phyloP scores from a whole-genome alignment of 1,140 invertebrate genomes.

The Theocolax elegans region DNA sequence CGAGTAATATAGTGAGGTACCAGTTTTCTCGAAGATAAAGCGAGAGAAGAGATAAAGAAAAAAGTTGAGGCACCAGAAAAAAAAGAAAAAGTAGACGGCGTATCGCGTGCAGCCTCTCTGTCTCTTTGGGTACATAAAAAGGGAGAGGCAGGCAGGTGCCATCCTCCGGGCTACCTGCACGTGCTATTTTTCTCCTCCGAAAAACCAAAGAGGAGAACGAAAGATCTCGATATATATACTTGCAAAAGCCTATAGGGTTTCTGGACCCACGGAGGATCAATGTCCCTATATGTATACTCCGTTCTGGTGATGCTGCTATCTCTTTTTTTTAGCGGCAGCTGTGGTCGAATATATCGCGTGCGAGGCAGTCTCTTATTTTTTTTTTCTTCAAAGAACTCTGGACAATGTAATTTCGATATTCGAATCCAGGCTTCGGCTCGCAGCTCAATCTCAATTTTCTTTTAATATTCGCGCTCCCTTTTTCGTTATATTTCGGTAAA shows the following conservation, averaged over 20 bases:
- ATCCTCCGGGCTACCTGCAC: slow-evolving; percentile 42
- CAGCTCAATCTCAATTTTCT: slow-evolving; percentile 11
- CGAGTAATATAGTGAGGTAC: not conserved
- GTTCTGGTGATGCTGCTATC: slow-evolving; percentile 5
- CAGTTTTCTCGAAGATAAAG: slow-evolving; percentile 22
- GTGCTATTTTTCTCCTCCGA: slow-evolving; percentile 29
- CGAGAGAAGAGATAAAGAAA: not conserved
- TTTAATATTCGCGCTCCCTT: slow-evolving; percentile 23
- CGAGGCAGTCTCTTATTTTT: too few species aligned
- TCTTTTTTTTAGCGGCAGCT: slow-evolving; percentile 33
- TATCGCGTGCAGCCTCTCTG: slow-evolving; percentile 36
- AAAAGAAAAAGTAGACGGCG: slow-evolving; percentile 11
- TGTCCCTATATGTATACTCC: slow-evolving; percentile 35
- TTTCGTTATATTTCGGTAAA: not conserved
- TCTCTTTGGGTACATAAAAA: slow-evolving; percentile 27
- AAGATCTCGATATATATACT: slow-evolving; percentile 42
- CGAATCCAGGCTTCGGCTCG: slow-evolving; percentile 6
- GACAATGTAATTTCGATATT: slow-evolving; percentile 33
- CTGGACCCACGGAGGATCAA: slow-evolving; percentile 42
- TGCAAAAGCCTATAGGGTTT: slow-evolving; percentile 21
- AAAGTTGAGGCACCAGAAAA: too few species aligned
- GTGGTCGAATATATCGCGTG: too few species aligned
- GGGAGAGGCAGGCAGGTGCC: slow-evolving; percentile 45
- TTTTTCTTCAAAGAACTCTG: slow-evolving; percentile 16
- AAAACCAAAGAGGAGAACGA: slow-evolving; percentile 25